Conservation (phyloP, 2,888 invertebrate species). For the Plagiodera versicolora region DNA sequence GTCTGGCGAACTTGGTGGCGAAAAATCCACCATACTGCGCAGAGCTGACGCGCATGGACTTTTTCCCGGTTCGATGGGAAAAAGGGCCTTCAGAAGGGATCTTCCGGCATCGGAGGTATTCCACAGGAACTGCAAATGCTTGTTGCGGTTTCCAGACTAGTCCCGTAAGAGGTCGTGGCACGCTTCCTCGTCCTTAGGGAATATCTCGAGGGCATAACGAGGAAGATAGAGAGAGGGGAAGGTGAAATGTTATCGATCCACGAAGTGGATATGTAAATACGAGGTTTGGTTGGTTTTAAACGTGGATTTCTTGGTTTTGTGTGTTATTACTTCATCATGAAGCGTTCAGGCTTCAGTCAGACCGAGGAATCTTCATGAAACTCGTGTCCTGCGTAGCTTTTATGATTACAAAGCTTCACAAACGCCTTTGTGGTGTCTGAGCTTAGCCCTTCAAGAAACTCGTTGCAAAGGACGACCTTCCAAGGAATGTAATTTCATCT, state of each 20-base stretch:
- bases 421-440: constrained; percentile 7
- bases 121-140: constrained; percentile 27
- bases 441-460: constrained; percentile 3
- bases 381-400: neutral
- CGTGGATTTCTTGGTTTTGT: too few relatives aligned
- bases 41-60: too few relatives aligned
- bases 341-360: too few relatives aligned
- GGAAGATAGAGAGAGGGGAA: neutral
- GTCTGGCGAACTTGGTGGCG: too few relatives aligned
- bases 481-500: constrained; percentile 23
- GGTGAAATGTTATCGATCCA: too few relatives aligned
- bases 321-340: too few relatives aligned
- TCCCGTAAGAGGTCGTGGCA: constrained; percentile 39
- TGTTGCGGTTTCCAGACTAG: constrained; percentile 44
- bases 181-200: constrained; percentile 28
- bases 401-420: neutral
- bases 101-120: constrained; percentile 22
- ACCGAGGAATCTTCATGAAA: neutral
- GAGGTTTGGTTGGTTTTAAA: too few relatives aligned
- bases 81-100: constrained; percentile 34
- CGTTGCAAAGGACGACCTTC: neutral
- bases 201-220: neutral
- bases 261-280: too few relatives aligned
- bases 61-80: too few relatives aligned
- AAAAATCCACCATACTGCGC: too few relatives aligned